These are phyloP conservation scores for Drosophila eohydei DNA, from an alignment of 2,888 invertebrate genomes.

Conservation along the genomic window DNA sequence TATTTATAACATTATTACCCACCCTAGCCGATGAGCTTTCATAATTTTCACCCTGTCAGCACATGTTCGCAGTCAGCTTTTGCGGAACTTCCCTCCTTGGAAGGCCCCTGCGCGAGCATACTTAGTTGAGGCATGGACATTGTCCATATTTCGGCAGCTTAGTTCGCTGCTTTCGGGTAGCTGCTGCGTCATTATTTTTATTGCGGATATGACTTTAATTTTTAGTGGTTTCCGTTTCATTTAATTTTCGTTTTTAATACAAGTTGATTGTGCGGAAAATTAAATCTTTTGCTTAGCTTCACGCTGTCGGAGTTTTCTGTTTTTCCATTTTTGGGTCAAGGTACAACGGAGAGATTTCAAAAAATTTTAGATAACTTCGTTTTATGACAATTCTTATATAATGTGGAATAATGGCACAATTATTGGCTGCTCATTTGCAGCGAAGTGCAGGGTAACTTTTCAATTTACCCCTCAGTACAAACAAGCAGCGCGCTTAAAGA, in stretches of 20 bases:
- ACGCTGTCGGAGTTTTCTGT: not conserved
- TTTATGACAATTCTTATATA: slow-evolving; percentile 57
- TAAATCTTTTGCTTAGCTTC: slow-evolving; percentile 42
- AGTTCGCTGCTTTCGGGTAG: not conserved
- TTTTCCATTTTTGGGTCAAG: slow-evolving; percentile 26
- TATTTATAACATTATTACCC: not conserved
- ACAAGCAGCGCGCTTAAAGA: slow-evolving; percentile 62
- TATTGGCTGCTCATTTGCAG: slow-evolving; percentile 64
- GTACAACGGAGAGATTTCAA: slow-evolving; percentile 24
- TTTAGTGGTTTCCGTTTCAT: slow-evolving; percentile 61
- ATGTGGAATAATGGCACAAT: slow-evolving; percentile 67
- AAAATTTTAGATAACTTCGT: slow-evolving; percentile 59
- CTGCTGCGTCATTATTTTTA: slow-evolving; percentile 55
- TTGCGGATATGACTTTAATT: slow-evolving; percentile 68
- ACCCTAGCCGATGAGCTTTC: slow-evolving; percentile 9
- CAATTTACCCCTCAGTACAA: slow-evolving; percentile 62
- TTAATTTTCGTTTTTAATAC: slow-evolving; percentile 59
- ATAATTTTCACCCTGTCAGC: slow-evolving; percentile 23
- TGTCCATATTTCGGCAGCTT: slow-evolving; percentile 16
- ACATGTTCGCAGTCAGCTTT: slow-evolving; percentile 23
- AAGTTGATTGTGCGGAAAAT: slow-evolving; percentile 73
- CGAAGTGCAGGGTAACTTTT: slow-evolving; percentile 65
- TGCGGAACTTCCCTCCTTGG: not conserved
- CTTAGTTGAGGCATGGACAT: slow-evolving; percentile 24
- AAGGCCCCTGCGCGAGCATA: not conserved